phyloP scores from a whole-genome alignment of 2,113 vertebrate genomes.

The Colistium nudipinnis region DNA sequence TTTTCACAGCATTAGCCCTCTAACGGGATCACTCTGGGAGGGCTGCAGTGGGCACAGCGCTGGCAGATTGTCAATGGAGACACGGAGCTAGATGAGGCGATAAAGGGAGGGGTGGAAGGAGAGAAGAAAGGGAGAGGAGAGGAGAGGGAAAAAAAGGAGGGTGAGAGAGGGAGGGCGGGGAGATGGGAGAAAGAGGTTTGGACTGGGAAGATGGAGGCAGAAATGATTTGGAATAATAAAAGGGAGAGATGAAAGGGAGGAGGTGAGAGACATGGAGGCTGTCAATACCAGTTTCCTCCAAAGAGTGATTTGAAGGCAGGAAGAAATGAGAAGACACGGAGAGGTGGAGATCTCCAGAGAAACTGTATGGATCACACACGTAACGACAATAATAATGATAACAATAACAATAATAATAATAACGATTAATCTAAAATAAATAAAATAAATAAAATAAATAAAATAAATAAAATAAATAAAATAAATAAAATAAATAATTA shows the following conservation, averaged over 20 bases:
- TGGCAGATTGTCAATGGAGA: conserved; percentile 47
- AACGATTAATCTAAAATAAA: too few relatives aligned
- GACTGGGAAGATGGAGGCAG: conserved; percentile 19
- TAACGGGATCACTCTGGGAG: conserved; percentile 77
- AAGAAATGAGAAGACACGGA: background rate
- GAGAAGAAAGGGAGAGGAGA: too few relatives aligned
- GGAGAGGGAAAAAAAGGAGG: conserved; percentile 18
- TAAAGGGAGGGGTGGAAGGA: conserved; percentile 24
- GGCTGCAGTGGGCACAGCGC: conserved; percentile 52
- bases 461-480: too few relatives aligned
- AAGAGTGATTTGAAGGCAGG: conserved; percentile 3
- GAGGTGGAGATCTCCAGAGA: background rate
- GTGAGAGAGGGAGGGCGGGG: conserved; percentile 6
- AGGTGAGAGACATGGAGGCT: conserved; percentile 7
- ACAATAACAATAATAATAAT: too few relatives aligned
- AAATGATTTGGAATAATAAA: conserved; percentile 29
- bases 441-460: too few relatives aligned
- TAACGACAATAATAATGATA: too few relatives aligned
- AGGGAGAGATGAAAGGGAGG: background rate
- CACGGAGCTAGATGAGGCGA: conserved; percentile 42
- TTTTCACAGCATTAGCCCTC: conserved; percentile 80
- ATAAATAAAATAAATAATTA: too few relatives aligned
- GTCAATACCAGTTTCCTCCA: conserved; percentile 20
- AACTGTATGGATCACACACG: too few relatives aligned
- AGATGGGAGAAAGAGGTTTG: conserved; percentile 10